phyloP scores from a whole-genome alignment of 2,888 invertebrate genomes.

The Patella depressa region DNA sequence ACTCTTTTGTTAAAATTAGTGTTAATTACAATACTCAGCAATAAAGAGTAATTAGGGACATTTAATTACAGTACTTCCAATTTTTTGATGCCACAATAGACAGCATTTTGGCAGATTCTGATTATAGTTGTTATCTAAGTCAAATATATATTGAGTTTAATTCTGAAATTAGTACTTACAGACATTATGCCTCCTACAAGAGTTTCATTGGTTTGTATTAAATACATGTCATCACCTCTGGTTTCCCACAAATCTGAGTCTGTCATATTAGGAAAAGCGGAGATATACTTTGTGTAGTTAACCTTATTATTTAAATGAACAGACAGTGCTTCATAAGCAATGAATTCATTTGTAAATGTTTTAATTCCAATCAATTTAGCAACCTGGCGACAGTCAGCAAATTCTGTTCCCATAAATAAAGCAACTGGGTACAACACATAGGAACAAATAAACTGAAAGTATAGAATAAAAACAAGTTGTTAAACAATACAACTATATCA shows the following conservation, averaged over 20 bases:
- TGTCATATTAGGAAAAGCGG: slow-evolving; percentile 7
- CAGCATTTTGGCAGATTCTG: no score
- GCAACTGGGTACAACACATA: slow-evolving; percentile 92
- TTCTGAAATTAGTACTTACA: slow-evolving; percentile 35
- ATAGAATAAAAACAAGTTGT: not conserved
- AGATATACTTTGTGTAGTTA: slow-evolving; percentile 39
- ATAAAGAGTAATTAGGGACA: no score
- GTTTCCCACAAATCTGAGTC: slow-evolving; percentile 41
- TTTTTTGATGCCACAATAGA: no score
- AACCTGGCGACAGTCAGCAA: slow-evolving; percentile 81
- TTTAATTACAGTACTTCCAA: no score
- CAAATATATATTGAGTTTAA: no score
- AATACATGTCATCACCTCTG: slow-evolving; percentile 39
- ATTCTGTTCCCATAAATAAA: slow-evolving; percentile 83
- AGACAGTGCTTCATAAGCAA: slow-evolving; percentile 84
- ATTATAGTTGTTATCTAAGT: no score
- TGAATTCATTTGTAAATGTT: slow-evolving; percentile 93
- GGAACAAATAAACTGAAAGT: slow-evolving; percentile 77
- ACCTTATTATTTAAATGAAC: slow-evolving; percentile 48
- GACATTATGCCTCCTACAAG: slow-evolving; percentile 50
- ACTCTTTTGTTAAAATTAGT: no score
- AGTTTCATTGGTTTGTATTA: slow-evolving; percentile 39
- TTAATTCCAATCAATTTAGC: slow-evolving; percentile 91
- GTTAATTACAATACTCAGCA: no score
- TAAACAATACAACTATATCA: no score